Evolutionary conservation across 92 coral and sea anemone species (phyloP), one percentile per base, ranked within the genome.

Genomic region (Metridium senile): DNA sequence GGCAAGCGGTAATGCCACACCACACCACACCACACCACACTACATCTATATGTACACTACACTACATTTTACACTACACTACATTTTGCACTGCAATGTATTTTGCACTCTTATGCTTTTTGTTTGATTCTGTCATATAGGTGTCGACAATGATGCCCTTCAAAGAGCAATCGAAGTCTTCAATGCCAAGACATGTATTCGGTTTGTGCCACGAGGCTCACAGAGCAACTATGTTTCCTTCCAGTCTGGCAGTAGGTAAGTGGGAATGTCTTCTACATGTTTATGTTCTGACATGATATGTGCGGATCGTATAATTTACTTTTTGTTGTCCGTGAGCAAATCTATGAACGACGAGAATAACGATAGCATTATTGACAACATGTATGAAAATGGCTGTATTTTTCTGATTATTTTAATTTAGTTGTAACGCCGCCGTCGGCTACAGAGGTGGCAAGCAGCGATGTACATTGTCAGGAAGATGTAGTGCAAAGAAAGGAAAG

Each of bases 101-200:
- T 39, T 39, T 39, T 13, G 13, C 6, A 39, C 49, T 39, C 49
- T 39, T 39, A 39, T 39, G 8, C 13, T 39, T 39, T 13, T 13
- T 4, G 13, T 39, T n/a, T n/a, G n/a, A 39, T 39, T 39, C 49
- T 6, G 49, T 39, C 8, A 39, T 39, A 4, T 39, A 71, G 75
- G 75, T 11, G 35, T 71, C 0, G 22, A 52, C 26, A n/a, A 10
- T 29, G 63, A 28, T 26, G 63, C 46, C 1, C n/a, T 71, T 21
- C 43, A 51, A 71, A 71, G 75, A 71, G 82, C 82, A 19, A 54
- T 67, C 0, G 74, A 30, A 26, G 82, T 64, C 21, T 77, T 59
- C 56, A 54, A 77, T 27, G 56, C 46, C 20, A 66, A 77, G 46
- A 77, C 82, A 33, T 77, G 82, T 25, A 47, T 77, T 18, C 74